These are phyloP conservation scores for Oxyruncus cristatus DNA, from an alignment of 2,113 vertebrate species.

Conservation along the genomic window DNA sequence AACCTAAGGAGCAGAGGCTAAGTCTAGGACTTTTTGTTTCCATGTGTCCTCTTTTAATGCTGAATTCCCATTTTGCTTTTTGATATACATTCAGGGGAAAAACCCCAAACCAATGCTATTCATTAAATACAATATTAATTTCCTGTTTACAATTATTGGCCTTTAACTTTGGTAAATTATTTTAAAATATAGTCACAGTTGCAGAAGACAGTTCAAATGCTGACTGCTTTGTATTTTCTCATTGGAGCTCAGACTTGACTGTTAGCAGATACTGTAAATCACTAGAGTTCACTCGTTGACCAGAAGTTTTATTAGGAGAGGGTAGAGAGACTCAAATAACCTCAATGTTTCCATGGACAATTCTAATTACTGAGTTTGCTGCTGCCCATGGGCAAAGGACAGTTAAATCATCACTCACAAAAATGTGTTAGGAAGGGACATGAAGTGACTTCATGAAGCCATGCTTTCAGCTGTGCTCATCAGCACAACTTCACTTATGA, in stretches of 20 bases:
- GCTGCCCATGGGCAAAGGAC: background rate
- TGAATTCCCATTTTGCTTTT: background rate
- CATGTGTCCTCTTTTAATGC: background rate
- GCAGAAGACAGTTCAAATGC: background rate
- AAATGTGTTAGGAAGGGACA: background rate
- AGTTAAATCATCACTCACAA: background rate
- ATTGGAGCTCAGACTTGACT: background rate
- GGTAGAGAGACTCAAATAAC: background rate
- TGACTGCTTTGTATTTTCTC: background rate
- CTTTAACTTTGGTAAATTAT: background rate
- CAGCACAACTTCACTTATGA: background rate
- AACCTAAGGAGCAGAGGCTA: background rate
- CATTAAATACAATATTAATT: background rate
- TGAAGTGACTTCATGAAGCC: background rate
- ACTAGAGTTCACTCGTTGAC: background rate
- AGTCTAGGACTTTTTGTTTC: background rate
- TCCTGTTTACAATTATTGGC: background rate
- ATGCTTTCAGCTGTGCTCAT: background rate
- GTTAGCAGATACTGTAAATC: background rate
- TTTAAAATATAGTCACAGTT: background rate
- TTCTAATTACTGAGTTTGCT: background rate
- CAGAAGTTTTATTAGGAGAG: background rate
- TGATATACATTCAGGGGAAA: background rate
- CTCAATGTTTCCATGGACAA: background rate
- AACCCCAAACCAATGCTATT: background rate